These are phyloP conservation scores for Caranx melampygus DNA, from an alignment of 2,113 vertebrate species.

Conservation along the genomic window DNA sequence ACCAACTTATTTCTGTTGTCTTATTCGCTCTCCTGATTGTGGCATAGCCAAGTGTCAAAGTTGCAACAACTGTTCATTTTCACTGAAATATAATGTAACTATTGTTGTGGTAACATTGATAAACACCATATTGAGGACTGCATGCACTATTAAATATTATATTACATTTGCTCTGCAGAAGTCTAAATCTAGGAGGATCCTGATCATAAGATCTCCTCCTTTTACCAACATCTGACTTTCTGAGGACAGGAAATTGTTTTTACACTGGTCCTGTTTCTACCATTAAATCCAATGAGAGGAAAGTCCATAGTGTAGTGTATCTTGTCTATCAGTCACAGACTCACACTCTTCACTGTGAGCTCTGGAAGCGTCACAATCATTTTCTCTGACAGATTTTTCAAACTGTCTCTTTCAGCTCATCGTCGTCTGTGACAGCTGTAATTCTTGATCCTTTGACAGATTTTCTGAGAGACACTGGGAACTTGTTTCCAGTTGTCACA, in stretches of 20 bases:
- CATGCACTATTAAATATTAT: too few species aligned
- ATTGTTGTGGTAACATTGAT: slow-evolving; percentile 21
- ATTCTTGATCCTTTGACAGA: background rate
- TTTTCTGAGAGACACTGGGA: too few species aligned
- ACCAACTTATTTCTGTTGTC: background rate
- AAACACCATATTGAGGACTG: background rate
- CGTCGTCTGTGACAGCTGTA: background rate
- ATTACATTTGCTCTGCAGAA: too few species aligned
- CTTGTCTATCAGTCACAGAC: background rate
- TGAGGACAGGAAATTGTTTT: too few species aligned
- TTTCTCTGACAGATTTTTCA: background rate
- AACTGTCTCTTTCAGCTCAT: background rate
- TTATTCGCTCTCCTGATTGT: background rate
- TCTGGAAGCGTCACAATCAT: too few species aligned
- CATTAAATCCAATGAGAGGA: background rate
- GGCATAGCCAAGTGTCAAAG: slow-evolving; percentile 1
- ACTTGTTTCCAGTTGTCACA: too few species aligned
- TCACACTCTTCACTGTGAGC: background rate
- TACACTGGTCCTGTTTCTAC: too few species aligned
- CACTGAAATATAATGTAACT: background rate
- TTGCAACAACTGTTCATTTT: background rate
- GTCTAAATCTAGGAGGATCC: background rate
- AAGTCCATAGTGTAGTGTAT: background rate
- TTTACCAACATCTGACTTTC: background rate
- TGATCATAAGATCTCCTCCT: background rate